Base-by-base conservation (phyloP, 2,113 vertebrate species). In the Serilophus lunatus region DNA sequence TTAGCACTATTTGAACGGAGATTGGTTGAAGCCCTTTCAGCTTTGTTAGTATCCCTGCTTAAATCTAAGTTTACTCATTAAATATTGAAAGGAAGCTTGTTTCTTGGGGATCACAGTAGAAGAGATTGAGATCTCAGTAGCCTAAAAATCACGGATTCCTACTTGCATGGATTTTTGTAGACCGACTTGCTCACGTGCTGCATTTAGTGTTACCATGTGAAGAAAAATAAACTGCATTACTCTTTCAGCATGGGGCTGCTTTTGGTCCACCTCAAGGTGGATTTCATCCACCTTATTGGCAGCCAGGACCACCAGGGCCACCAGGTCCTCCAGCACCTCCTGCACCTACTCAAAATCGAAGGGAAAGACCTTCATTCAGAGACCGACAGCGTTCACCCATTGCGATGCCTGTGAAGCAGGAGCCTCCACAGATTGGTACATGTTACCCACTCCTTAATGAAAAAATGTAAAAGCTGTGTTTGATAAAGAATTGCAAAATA, bases 271-370 rank as follows among this genome's bases (percentile, higher is more conserved):
- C 99, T 71, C 98, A 98, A 92, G 89, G 99, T 90, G 98, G 98
- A 91, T 99, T 99, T 98, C 99, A 98, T 86, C 97, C 99, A 91
- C 99, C 99, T 78, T 99, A 99, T 97, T 99, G 99, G 99, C 99
- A 99, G 96, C 98, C 99, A 97, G 99, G 99, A 88, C 99, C 99
- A 76, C 98, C 99, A 96, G 98, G 98, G 92, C 98, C 98, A 54
- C 98, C 97, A 93, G 97, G 97, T 75, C 97, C 97, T 47, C 97
- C 99, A 91, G 98, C 98, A 54, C 98, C 98, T 89, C 97, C 98
- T 60, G 98, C 99, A n/a, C 99, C 99, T 90, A 98, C 98, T 89
- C 99, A 99, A 90, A 99, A 98, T 92, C 98, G 99, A 97, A 98
- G 99, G 94, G 99, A 99, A 91, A 98, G 99, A 54, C 98, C 99